Evolutionary conservation across 2,797 vertebrate genomes (phyloP).

Genomic region (Poliocrania exsul): DNA sequence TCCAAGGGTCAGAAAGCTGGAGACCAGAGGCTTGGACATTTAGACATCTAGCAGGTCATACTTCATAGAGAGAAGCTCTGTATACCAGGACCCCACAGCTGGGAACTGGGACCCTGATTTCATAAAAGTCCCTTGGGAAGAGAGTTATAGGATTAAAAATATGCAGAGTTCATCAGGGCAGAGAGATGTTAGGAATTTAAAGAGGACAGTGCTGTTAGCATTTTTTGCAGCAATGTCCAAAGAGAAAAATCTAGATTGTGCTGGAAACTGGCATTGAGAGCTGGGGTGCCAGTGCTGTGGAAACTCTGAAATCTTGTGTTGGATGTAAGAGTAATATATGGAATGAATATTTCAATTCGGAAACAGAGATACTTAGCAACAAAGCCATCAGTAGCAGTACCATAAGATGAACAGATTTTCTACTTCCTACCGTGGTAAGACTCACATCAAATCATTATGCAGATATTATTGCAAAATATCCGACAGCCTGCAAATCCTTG

Average conservation of each 20-base stretch:
- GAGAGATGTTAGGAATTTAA: background rate
- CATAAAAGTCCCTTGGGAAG: background rate
- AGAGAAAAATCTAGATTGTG: background rate
- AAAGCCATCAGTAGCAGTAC: background rate
- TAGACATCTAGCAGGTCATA: background rate
- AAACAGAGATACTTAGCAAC: background rate
- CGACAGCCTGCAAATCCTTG: background rate
- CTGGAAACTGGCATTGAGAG: background rate
- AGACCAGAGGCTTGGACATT: background rate
- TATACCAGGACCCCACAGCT: background rate
- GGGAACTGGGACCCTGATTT: background rate
- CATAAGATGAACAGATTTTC: background rate
- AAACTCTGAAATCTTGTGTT: background rate
- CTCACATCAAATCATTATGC: background rate
- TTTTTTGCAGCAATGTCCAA: background rate
- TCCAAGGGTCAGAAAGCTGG: background rate
- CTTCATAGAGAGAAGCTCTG: background rate
- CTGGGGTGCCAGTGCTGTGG: background rate
- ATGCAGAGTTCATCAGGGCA: fast-evolving
- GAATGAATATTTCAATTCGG: background rate
- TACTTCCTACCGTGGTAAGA: background rate
- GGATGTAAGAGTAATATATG: background rate
- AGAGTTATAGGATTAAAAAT: background rate
- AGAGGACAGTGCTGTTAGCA: background rate
- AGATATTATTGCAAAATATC: background rate